Conservation (phyloP, 2,888 invertebrate species). For the Magallana nippona region DNA sequence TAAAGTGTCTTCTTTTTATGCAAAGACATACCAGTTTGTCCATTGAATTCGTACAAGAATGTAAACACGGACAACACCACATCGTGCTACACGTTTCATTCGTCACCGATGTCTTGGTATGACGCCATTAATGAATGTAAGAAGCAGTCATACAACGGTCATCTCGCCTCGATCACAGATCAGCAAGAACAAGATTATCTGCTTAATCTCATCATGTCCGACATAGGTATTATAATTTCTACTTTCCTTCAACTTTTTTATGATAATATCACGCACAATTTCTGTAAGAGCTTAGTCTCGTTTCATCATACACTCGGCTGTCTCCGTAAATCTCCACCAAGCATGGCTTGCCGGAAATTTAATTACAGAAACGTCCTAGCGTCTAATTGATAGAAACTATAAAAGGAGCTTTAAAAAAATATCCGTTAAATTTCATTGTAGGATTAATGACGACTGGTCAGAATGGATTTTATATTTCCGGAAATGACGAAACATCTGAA, state of each 20-base stretch:
- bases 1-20: slow-evolving; percentile 1
- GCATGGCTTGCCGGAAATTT: too few species aligned
- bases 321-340: too few species aligned
- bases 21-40: slow-evolving; percentile 58
- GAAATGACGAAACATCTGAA: slow-evolving; percentile 61
- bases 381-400: too few species aligned
- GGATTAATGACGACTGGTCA: slow-evolving; percentile 55
- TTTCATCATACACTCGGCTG: too few species aligned
- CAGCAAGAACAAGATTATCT: slow-evolving; percentile 61
- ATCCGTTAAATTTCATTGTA: slow-evolving; percentile 21
- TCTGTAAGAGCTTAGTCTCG: too few species aligned
- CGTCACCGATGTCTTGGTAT: slow-evolving; percentile 59
- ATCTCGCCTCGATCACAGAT: slow-evolving; percentile 59
- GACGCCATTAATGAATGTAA: slow-evolving; percentile 61
- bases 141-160: slow-evolving; percentile 55
- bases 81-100: slow-evolving; percentile 66
- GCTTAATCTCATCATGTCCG: slow-evolving; percentile 57
- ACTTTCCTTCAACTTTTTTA: too few species aligned
- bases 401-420: too few species aligned
- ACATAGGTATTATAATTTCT: slow-evolving; percentile 52
- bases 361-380: too few species aligned
- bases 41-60: slow-evolving; percentile 47
- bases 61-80: slow-evolving; percentile 57
- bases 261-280: too few species aligned
- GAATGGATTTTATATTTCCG: slow-evolving; percentile 62